These are phyloP conservation scores for Halictus ligatus DNA, from an alignment of 2,888 invertebrate species.

Conservation along the genomic window DNA sequence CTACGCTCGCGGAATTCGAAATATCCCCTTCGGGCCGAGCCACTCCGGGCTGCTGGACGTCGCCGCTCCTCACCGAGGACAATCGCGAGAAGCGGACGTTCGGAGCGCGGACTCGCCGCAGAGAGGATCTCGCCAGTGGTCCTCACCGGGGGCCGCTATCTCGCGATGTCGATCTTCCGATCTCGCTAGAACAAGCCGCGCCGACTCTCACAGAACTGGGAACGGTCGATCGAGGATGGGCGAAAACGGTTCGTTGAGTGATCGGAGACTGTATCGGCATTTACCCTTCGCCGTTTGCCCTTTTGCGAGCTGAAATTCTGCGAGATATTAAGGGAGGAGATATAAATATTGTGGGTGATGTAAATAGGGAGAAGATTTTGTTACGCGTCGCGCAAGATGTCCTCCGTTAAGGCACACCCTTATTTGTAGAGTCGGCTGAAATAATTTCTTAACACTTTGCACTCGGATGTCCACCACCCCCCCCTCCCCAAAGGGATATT, in stretches of 20 bases:
- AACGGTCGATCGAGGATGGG: neutral
- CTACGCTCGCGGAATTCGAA: conserved; percentile 65
- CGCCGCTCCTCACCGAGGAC: conserved; percentile 10
- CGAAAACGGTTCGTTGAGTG: neutral
- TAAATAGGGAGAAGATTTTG: no score
- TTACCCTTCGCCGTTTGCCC: neutral
- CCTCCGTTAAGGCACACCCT: no score
- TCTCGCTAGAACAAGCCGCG: neutral
- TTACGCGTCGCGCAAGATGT: no score
- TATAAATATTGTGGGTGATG: no score
- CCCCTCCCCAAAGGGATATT: no score
- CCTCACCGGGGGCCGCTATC: conserved; percentile 10
- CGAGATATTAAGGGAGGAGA: no score
- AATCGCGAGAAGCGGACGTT: conserved; percentile 16
- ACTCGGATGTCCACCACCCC: no score
- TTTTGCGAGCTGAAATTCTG: neutral
- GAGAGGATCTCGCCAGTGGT: conserved; percentile 20
- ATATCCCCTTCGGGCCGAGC: conserved; percentile 28
- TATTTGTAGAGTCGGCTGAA: no score
- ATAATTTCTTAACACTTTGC: no score
- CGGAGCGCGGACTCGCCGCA: neutral
- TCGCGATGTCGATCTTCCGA: conserved; percentile 9
- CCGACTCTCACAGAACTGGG: neutral
- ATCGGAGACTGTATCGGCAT: neutral
- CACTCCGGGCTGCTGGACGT: neutral